phyloP scores from a whole-genome alignment of 2,797 vertebrate genomes.

The Anas capensis region DNA sequence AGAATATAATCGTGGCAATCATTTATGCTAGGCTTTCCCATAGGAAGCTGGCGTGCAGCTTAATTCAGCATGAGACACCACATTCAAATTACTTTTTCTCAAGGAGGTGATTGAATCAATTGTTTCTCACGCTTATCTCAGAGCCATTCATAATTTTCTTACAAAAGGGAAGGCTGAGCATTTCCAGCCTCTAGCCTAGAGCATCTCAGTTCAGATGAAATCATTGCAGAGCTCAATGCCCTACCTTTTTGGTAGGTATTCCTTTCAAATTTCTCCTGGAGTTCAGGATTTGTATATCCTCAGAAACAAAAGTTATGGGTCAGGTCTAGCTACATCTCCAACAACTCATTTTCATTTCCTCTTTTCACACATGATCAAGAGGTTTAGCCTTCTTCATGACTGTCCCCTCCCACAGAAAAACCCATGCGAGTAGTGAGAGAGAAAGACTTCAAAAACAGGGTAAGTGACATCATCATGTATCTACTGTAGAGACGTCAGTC shows the following conservation, averaged over 20 bases:
- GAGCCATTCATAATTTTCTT: conserved; percentile 16
- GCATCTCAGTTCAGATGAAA: not conserved
- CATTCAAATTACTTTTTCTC: conserved; percentile 16
- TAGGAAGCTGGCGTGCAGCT: not conserved
- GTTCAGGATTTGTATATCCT: not conserved
- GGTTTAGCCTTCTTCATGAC: conserved; percentile 42
- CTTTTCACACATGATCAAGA: conserved; percentile 65
- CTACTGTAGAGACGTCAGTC: conserved; percentile 24
- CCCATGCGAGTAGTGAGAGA: conserved; percentile 8
- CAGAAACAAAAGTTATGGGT: conserved; percentile 37
- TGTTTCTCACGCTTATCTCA: conserved; percentile 10
- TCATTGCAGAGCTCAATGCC: not conserved
- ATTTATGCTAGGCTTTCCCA: not conserved
- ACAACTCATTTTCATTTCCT: conserved; percentile 68
- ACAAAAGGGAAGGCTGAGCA: not conserved
- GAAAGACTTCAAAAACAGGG: conserved; percentile 58
- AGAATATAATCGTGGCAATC: not conserved
- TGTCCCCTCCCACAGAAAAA: conserved; percentile 70
- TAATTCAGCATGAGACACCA: not conserved
- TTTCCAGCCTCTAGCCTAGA: conserved; percentile 3
- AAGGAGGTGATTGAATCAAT: conserved; percentile 8
- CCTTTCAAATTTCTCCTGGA: not conserved
- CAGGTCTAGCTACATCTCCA: conserved; percentile 6
- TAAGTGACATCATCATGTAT: conserved; percentile 54
- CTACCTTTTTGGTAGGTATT: not conserved